These are phyloP conservation scores for Cavia aperea DNA, from an alignment of 2,113 vertebrate species.

Conservation along the genomic window DNA sequence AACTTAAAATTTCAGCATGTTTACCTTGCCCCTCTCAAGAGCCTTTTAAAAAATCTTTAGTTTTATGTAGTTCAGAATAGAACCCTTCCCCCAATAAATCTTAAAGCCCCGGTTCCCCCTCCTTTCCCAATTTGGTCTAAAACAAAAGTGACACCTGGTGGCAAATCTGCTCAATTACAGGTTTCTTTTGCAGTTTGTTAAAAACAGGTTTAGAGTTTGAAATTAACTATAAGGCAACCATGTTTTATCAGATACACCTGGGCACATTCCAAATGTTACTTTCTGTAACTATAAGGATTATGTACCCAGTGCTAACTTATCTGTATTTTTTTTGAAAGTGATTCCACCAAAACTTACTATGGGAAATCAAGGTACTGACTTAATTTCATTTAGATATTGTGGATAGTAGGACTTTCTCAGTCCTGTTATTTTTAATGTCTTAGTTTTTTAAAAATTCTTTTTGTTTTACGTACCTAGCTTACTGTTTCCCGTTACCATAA, in stretches of 20 bases:
- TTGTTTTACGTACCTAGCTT: neutral
- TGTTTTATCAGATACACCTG: neutral
- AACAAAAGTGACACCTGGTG: constrained; percentile 63
- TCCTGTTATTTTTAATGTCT: neutral
- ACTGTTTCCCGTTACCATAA: neutral
- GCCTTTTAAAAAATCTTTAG: neutral
- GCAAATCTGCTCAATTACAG: constrained; percentile 54
- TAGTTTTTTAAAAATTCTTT: neutral
- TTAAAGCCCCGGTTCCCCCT: neutral
- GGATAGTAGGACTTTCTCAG: neutral
- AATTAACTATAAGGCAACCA: neutral
- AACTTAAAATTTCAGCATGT: neutral
- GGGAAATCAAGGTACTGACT: neutral
- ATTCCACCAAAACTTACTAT: neutral
- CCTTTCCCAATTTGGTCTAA: neutral
- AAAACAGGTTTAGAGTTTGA: neutral
- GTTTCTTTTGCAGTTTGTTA: neutral
- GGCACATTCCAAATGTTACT: neutral
- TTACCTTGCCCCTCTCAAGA: neutral
- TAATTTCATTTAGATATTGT: constrained; percentile 8
- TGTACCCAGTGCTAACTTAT: neutral
- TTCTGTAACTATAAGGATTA: neutral
- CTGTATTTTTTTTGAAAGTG: neutral
- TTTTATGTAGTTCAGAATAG: neutral
- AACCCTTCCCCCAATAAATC: neutral